phyloP scores from a whole-genome alignment of 2,888 invertebrate genomes.

The Timema podura region DNA sequence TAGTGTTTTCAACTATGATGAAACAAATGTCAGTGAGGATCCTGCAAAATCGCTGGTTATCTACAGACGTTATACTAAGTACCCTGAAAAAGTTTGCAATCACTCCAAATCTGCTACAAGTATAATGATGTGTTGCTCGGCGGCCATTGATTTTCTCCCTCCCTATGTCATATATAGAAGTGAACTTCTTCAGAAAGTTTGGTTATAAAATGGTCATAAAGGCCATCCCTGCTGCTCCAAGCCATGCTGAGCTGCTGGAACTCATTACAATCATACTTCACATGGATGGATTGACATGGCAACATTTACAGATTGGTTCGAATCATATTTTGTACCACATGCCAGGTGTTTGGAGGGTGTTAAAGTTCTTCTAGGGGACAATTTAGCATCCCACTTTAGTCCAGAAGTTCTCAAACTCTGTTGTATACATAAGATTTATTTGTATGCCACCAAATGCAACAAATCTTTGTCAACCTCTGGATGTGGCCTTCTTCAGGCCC shows the following conservation, averaged over 20 bases:
- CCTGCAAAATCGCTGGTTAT: slow-evolving; percentile 32
- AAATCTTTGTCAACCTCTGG: slow-evolving; percentile 6
- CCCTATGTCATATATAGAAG: slow-evolving; percentile 27
- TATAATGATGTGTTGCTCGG: slow-evolving; percentile 35
- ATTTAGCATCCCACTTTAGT: slow-evolving; percentile 37
- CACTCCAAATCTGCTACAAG: slow-evolving; percentile 21
- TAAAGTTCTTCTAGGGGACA: slow-evolving; percentile 40
- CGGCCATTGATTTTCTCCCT: slow-evolving; percentile 32
- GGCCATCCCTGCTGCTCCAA: slow-evolving; percentile 28
- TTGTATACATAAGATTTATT: slow-evolving; percentile 37
- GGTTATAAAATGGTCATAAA: slow-evolving; percentile 24
- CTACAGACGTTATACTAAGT: slow-evolving; percentile 16
- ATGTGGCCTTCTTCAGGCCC: slow-evolving; percentile 9
- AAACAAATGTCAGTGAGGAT: slow-evolving; percentile 37
- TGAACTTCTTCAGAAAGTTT: neutral
- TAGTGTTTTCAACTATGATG: slow-evolving; percentile 37
- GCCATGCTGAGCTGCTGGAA: slow-evolving; percentile 21
- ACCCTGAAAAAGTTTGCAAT: slow-evolving; percentile 10
- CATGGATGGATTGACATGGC: slow-evolving; percentile 39
- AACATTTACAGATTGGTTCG: slow-evolving; percentile 40
- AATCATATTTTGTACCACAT: slow-evolving; percentile 33
- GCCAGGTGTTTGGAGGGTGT: slow-evolving; percentile 31
- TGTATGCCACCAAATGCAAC: slow-evolving; percentile 27
- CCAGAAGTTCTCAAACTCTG: slow-evolving; percentile 35
- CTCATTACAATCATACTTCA: slow-evolving; percentile 33